Base-by-base conservation (phyloP, 2,888 invertebrate genomes). In the Gibbula magus region DNA sequence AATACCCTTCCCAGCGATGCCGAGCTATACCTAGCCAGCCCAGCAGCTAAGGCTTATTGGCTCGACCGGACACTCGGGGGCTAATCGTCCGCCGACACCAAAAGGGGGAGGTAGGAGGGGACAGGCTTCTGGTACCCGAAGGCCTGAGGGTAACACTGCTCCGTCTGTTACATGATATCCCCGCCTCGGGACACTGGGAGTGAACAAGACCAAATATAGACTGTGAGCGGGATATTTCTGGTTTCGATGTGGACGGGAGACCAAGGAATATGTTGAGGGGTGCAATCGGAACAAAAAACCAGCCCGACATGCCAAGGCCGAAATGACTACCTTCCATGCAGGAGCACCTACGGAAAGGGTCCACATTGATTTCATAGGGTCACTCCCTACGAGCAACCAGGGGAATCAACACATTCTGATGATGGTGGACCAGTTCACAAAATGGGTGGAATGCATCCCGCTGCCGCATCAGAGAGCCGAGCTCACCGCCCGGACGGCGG, bases 401-500 rank as follows among this genome's bases (percentile, higher is more conserved):
- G 70, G 77, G 29, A 78, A 80, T n/a, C n/a, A n/a, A n/a, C n/a
- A n/a, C n/a, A n/a, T n/a, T n/a, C n/a, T n/a, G n/a, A n/a, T n/a
- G n/a, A n/a, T n/a, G n/a, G n/a, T n/a, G n/a, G n/a, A n/a, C n/a
- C n/a, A n/a, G n/a, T n/a, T n/a, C n/a, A n/a, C 52, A 1, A 78
- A 82, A 53, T 79, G 81, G 77, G 80, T 80, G 8, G 81, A 81
- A 29, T 79, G 78, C 32, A n/a, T 82, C 4, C 67, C 82, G 7
- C 32, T 82, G 0, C 82, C 79, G 0, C 76, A 77, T 16, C 84
- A 84, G 52, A 81, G 45, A 56, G 82, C 84, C 3, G 82, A 84
- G 51, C 76, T 81, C 2, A 82, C 84, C 32, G 79, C 84, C 0
- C 77, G 54, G 16, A 81, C 80, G 3, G 80, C 81, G n/a, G 75